Base-by-base conservation (phyloP, 2,113 vertebrate species). In the Sylvia atricapilla region DNA sequence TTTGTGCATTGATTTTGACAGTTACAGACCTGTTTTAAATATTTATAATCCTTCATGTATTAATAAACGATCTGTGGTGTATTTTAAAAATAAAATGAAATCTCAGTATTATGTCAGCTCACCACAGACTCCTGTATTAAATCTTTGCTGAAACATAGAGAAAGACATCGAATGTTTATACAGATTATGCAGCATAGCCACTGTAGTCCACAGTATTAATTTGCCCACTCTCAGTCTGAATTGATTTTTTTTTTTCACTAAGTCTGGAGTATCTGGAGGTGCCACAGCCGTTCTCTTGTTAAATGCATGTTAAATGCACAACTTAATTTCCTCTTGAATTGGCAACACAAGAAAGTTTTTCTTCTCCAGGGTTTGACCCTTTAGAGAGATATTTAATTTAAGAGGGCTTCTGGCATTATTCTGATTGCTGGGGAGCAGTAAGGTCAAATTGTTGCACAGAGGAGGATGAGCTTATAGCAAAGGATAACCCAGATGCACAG, bases 41-140 rank as follows among this genome's bases (percentile, higher is more conserved):
- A 94, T 97, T 95, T 96, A 97, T 94, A 69, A 58, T 83, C 49
- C 59, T 95, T 95, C 62, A 72, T 78, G 44, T 96, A 95, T 95
- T 95, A 95, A 88, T 92, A 96, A 97, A 93, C 66, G n/a, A 83
- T 78, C 87, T 95, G 95, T 87, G 95, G 96, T 89, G 53, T 77
- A 80, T 95, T 95, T 96, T 93, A 84, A 90, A 96, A 96, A 96
- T 86, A 95, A 96, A 95, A 96, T 95, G 82, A 97, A 95, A 92
- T 96, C 93, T 96, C 76, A 58, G 60, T 91, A 83, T 90, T 94
- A 92, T 77, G 64, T 84, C 70, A 90, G 78, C 81, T 95, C 44
- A 95, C 95, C 94, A 82, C 94, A 97, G 86, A 66, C 75, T 94
- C 91, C 87, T 66, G 63, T 90, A 73, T 83, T 93, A 93, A 94